Base-by-base conservation (phyloP, 1,140 invertebrate species). In the Ceratina japonica region DNA sequence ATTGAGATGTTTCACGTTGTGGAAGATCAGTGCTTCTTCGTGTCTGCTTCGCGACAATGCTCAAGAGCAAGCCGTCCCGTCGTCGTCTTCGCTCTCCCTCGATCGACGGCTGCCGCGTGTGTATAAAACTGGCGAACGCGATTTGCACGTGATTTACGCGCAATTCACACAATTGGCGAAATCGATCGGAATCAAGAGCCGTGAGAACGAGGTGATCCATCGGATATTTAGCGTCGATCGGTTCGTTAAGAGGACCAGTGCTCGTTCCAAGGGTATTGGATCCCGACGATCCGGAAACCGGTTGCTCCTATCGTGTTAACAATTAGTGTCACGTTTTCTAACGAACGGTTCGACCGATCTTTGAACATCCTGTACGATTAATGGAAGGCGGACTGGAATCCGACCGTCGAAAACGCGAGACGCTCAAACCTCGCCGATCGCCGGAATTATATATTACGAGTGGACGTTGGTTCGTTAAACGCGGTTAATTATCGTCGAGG, bases 311-410 rank as follows among this genome's bases (percentile, higher is more conserved):
- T 16, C 54, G 54, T 56, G 54, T 56, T 16, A 56, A 56, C 51
- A 62, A 77, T 77, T 62, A 71, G 68, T 71, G 75, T 68, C 44
- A 77, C 75, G 75, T 77, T n/a, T 37, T 51, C n/a, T 37, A 52
- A 18, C 27, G 49, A 24, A 24, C 49, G 13, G 66, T 77, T 77
- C 68, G 75, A 71, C 24, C 68, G 75, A 49, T 77, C 75, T 5
- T 37, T 77, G 58, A 71, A 62, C 44, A 77, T 77, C 16, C 66
- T 77, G 3, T 77, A 77, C 58, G 75, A 71, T 18, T 77, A 77
- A 77, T 37, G 58, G 62, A 44, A 44, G 20, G n/a, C 44, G 18
- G 16, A 56, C 44, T 16, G 37, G 13, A 61, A 44, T 44, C 37
- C 10, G 44, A 18, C 51, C 65, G 52, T 52, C 51, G 51, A 13